Evolutionary conservation across 2,113 vertebrate species (phyloP), one percentile per base, ranked within the genome.

Genomic region (Pao palembangensis): DNA sequence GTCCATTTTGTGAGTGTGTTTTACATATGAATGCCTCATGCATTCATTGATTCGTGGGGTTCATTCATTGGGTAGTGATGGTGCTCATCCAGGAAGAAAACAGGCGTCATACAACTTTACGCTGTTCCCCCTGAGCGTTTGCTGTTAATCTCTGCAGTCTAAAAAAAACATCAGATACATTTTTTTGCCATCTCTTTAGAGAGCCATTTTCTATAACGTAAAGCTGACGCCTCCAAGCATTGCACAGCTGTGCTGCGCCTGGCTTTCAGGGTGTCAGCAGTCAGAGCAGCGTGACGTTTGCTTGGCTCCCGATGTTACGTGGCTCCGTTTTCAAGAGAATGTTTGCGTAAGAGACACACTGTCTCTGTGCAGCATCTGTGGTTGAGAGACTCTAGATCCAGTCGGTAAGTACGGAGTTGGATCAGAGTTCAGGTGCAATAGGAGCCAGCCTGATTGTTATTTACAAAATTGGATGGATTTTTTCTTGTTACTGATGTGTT

Each of bases 251-350:
- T 56, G 67, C 59, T 69, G 44, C 48, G 48, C 47, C 44, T 19
- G 38, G 48, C 49, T 62, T 58, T 52, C 2, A 68, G 64, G 23
- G 50, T 14, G 51, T 47, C 46, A 16, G 31, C 19, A 59, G 34
- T 6, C 25, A 28, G 56, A 55, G 50, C 21, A 19, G 41, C 28
- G 46, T 48, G 67, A 63, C 38, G 50, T 67, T 70, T 60, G 57
- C 64, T 61, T n/a, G n/a, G n/a, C 55, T 73, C 70, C 57, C 34
- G 23, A 17, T 19, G 62, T 68, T 53, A 69, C 52, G 64, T 31
- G 54, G 41, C 61, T 55, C 1, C 42, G 38, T 41, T 55, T 64
- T 55, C 21, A 23, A 23, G 21, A 23, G 3, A 23, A 23, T 23
- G 21, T 23, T 23, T 23, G 21, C 21, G 21, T 34, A 74, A 66